Evolutionary conservation across 2,888 invertebrate species (phyloP).

Genomic region (Ditula angustiorana): DNA sequence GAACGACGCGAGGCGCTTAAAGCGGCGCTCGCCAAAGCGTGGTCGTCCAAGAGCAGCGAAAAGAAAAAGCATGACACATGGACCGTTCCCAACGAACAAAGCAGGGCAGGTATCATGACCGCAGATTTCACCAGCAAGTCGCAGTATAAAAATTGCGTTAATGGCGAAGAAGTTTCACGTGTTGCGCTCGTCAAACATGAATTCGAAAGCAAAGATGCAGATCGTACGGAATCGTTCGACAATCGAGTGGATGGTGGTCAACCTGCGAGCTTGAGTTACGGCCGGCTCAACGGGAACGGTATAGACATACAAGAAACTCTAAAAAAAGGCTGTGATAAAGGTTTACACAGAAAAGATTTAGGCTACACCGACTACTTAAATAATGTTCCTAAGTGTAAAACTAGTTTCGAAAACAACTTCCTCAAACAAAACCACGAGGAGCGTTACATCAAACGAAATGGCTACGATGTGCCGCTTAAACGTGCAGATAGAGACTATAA

Average conservation of each 20-base stretch:
- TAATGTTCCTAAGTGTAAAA: slow-evolving; percentile 84
- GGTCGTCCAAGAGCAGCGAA: slow-evolving; percentile 78
- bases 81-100: slow-evolving; percentile 74
- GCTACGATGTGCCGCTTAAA: slow-evolving; percentile 70
- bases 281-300: slow-evolving; percentile 72
- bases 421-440: slow-evolving; percentile 80
- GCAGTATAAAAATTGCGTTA: slow-evolving; percentile 60
- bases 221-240: slow-evolving; percentile 65
- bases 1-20: slow-evolving; percentile 82
- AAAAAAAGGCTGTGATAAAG: slow-evolving; percentile 84
- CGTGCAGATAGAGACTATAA: slow-evolving; percentile 78
- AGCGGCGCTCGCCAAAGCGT: slow-evolving; percentile 81
- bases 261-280: slow-evolving; percentile 70
- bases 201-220: slow-evolving; percentile 76
- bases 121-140: slow-evolving; percentile 70
- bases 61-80: slow-evolving; percentile 80
- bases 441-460: slow-evolving; percentile 78
- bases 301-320: slow-evolving; percentile 81
- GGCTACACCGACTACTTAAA: slow-evolving; percentile 79
- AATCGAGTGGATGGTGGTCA: slow-evolving; percentile 67
- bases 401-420: slow-evolving; percentile 82
- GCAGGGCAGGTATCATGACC: slow-evolving; percentile 67
- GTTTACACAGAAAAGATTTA: slow-evolving; percentile 80
- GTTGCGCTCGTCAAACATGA: slow-evolving; percentile 78
- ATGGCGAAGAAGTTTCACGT: slow-evolving; percentile 69